Evolutionary conservation across 2,888 invertebrate species (phyloP).

Genomic region (Dexiosoma caninum): DNA sequence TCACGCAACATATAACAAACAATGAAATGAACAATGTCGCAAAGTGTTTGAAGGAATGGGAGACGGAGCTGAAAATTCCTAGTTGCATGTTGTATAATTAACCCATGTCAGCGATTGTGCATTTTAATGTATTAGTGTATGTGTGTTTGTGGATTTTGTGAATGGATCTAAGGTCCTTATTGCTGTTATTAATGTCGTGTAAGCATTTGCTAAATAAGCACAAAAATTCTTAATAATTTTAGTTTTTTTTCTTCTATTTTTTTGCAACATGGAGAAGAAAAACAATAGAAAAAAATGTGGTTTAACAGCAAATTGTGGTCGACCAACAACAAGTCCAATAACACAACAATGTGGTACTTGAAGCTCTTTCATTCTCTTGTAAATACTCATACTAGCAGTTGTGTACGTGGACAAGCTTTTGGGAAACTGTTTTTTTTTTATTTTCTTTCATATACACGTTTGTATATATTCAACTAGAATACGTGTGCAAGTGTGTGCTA

Average conservation of each 20-base stretch:
- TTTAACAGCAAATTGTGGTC: slow-evolving; percentile 56
- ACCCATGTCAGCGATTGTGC: slow-evolving; percentile 51
- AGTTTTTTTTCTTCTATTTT: neutral
- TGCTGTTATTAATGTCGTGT: slow-evolving; percentile 59
- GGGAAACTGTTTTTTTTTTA: slow-evolving; percentile 9
- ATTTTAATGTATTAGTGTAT: neutral
- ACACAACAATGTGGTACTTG: slow-evolving; percentile 21
- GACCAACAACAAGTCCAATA: slow-evolving; percentile 46
- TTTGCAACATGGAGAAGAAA: slow-evolving; percentile 10
- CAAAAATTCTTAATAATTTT: slow-evolving; percentile 57
- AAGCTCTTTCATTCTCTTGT: neutral
- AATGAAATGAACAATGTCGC: slow-evolving; percentile 40
- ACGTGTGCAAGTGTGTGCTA: neutral
- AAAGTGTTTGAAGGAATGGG: neutral
- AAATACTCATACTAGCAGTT: neutral
- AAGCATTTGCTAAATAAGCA: slow-evolving; percentile 64
- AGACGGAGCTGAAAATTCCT: slow-evolving; percentile 14
- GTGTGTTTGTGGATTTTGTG: neutral
- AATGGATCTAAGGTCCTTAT: slow-evolving; percentile 17
- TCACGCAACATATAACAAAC: slow-evolving; percentile 46
- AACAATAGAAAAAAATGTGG: slow-evolving; percentile 15
- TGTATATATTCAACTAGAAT: neutral
- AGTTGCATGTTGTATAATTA: slow-evolving; percentile 56
- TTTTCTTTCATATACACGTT: too few species aligned
- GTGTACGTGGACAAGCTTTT: slow-evolving; percentile 5